Conservation (phyloP, 2,888 invertebrate genomes). For the Eurytoma californica region DNA sequence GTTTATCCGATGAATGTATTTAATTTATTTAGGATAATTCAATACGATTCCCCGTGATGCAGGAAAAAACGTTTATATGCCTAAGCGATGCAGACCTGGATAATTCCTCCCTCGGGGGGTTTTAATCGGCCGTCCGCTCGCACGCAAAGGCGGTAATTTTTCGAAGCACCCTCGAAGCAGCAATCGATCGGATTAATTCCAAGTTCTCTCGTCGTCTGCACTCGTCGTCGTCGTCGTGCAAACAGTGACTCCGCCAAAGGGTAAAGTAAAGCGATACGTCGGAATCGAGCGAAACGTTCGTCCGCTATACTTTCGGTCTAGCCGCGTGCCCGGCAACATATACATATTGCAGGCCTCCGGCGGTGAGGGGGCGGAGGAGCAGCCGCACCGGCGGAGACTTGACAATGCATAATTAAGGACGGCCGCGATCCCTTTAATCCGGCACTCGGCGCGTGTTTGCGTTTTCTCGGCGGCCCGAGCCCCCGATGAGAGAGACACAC, state of each 20-base stretch:
- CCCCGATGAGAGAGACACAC: slow-evolving; percentile 44
- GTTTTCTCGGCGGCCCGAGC: slow-evolving; percentile 62
- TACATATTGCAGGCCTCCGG: too few species aligned
- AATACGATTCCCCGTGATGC: too few species aligned
- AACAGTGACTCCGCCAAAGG: background rate
- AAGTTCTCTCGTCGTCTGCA: slow-evolving; percentile 17
- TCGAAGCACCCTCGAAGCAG: background rate
- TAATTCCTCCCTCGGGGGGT: background rate
- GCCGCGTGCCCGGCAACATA: background rate
- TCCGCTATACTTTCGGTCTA: slow-evolving; percentile 4
- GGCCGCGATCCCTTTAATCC: slow-evolving; percentile 68
- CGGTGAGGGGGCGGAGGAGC: background rate
- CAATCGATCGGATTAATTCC: slow-evolving; percentile 42
- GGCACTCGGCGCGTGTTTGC: slow-evolving; percentile 62
- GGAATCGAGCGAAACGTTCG: slow-evolving; percentile 6
- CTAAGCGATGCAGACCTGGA: too few species aligned
- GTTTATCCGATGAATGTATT: too few species aligned
- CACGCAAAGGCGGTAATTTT: background rate
- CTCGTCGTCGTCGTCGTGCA: background rate
- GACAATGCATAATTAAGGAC: slow-evolving; percentile 70
- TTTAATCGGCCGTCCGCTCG: background rate
- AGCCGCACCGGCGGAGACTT: slow-evolving; percentile 54
- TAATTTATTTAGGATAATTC: too few species aligned
- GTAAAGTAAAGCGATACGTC: slow-evolving; percentile 22
- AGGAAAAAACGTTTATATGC: too few species aligned